These are phyloP conservation scores for Sepiola atlantica DNA, from an alignment of 2,888 invertebrate species.

Conservation along the genomic window DNA sequence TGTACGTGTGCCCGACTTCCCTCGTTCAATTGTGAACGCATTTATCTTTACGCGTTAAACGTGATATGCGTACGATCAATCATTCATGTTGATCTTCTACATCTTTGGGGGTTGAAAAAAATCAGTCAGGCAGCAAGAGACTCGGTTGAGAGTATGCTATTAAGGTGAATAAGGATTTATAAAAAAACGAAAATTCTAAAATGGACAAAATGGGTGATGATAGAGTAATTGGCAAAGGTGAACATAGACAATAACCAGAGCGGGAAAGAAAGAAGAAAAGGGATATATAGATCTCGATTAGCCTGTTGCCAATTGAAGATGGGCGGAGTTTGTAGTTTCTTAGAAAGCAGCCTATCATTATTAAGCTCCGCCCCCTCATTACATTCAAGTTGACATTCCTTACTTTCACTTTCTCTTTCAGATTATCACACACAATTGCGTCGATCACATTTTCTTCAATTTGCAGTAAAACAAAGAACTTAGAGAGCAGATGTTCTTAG, in stretches of 20 bases:
- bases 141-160: neutral
- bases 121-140: neutral
- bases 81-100: neutral
- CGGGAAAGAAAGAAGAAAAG: neutral
- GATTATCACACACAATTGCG: neutral
- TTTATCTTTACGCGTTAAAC: neutral
- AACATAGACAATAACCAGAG: neutral
- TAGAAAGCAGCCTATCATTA: neutral
- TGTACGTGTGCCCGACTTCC: slow-evolving; percentile 32
- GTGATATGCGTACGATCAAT: neutral
- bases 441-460: neutral
- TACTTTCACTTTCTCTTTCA: neutral
- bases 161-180: neutral
- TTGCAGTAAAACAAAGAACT: neutral
- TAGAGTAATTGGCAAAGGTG: neutral
- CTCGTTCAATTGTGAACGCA: neutral
- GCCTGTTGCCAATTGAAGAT: neutral
- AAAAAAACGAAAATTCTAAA: neutral
- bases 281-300: neutral
- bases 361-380: neutral
- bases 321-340: neutral
- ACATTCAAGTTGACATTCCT: neutral
- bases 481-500: too few relatives aligned
- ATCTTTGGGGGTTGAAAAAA: neutral
- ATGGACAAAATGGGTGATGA: neutral